Evolutionary conservation across 1,140 invertebrate genomes (phyloP), one percentile per base, ranked within the genome.

Genomic region (Diorhabda elongata): DNA sequence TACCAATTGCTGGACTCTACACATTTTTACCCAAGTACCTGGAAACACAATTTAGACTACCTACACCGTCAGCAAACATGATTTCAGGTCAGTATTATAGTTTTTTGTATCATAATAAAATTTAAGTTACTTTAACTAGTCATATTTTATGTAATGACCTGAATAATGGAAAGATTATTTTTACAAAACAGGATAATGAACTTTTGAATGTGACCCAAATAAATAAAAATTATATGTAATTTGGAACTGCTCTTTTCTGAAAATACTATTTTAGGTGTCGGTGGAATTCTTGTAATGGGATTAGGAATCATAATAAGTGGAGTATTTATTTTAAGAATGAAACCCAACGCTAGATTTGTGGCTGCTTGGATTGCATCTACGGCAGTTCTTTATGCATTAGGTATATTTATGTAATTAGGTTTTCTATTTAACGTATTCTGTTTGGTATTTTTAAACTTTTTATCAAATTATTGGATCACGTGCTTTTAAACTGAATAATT

Each of bases 11-110:
- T 67, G 95, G 94, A 3, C 85, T 96, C 5, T 96, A 96, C 82
- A 95, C 94, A 58, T 98, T 97, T 82, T 84, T 97, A 74, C 95
- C 95, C 61, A 97, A 97, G 82, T 97, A 96, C 81, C 83, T 97
- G 71, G 94, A 97, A 84, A 92, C 90, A 61, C 94, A 96, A 85
- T 97, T 97, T 83, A 86, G 92, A 69, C 82, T 96, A 75, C 89
- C 94, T 9, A 92, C 94, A 60, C 90, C 93, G 80, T 88, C 92
- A 76, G 94, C 95, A 52, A 96, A 94, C 78, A 90, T 96, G 86
- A 91, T 97, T 75, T 91, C 94, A 83, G 95, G 92, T 90, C 83
- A 83, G 80, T 85, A 58, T 26, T 3, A 26, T 26, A 26, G 26
- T 26, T 26, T 26, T 26, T 26, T 26, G 26, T 26, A 26, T 26